A percentile compares a stretch with the other conserved stretches of the same genome.
phyloP scores from a whole-genome alignment of 1,140 invertebrate species.

The Drosophila auraria region DNA sequence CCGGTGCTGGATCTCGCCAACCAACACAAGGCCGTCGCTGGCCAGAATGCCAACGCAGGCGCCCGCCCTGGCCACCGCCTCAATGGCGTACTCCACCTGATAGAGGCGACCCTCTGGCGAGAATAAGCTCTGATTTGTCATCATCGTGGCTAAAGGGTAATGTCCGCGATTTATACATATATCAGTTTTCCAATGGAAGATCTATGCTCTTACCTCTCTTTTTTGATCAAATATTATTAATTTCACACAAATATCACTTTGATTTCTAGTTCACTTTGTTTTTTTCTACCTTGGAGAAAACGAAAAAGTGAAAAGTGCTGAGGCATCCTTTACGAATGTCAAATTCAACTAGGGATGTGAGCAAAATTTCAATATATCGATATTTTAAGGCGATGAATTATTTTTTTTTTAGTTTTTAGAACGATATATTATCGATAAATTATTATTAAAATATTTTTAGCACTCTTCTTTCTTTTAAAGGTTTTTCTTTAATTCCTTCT shows the following conservation, averaged over 20 bases:
- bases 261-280: neutral
- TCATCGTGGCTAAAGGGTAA: too few species aligned
- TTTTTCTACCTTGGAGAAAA: neutral
- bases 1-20: constrained; percentile 98
- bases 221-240: too few species aligned
- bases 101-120: constrained; percentile 99
- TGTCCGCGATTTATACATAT: too few species aligned
- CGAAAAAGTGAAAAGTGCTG: neutral
- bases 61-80: constrained; percentile 94
- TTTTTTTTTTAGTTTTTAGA: neutral
- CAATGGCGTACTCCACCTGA: constrained; percentile 99
- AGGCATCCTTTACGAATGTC: neutral
- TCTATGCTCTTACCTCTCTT: neutral
- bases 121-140: constrained; percentile 93
- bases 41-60: constrained; percentile 87
- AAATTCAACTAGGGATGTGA: neutral
- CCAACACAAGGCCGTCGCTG: constrained; percentile 97
- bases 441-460: neutral
- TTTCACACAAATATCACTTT: too few species aligned
- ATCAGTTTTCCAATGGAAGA: neutral
- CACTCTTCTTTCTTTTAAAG: too few species aligned
- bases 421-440: too few species aligned
- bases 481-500: neutral
- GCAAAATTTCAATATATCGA: neutral
- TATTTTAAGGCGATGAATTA: neutral